Evolutionary conservation across 2,888 invertebrate genomes (phyloP), one percentile per base, ranked within the genome.

Genomic region (Philaethria dido): DNA sequence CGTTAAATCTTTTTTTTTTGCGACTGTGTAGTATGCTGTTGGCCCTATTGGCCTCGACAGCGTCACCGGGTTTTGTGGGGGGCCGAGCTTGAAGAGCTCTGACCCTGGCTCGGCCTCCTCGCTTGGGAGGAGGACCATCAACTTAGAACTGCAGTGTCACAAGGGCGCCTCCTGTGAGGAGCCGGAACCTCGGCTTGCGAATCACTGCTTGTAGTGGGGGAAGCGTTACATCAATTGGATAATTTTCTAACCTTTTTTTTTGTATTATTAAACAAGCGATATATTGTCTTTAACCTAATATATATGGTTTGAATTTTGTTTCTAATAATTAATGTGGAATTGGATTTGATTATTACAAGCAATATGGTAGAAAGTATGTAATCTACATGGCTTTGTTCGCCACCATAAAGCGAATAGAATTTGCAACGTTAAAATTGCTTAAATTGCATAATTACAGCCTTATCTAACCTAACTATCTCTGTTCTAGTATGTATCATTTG

Each of bases 371-470:
- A 52, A 16, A 4, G 29, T 52, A 52, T 52, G 29, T 29, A 52
- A 33, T 16, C 11, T 50, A n/a, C n/a, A n/a, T 50, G 50, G 29
- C 50, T n/a, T 29, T 52, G 16, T 33, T 33, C 16, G 16, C 29
- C 52, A 29, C 29, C 33, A 29, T 5, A 18, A 52, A 50, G 25
- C 50, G 5, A 29, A 16, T 52, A 9, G n/a, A 52, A 29, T 16
- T 52, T 52, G 52, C 29, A 52, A 29, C 5, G 11, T 52, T 50
- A 16, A 50, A 50, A 50, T 50, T 50, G 29, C 52, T 33, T 16
- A 29, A 29, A 52, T 52, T 52, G 33, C 13, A 52, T 52, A 52
- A 52, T 52, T 52, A 29, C 52, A 29, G 29, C 52, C 52, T 16
- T 52, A 52, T 29, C n/a, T n/a, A n/a, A n/a, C n/a, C n/a, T n/a